A percentile compares a stretch with the other conserved stretches of the same genome.
Evolutionary conservation across 2,888 invertebrate species (phyloP).

Genomic region (Sminthurinus aureus): DNA sequence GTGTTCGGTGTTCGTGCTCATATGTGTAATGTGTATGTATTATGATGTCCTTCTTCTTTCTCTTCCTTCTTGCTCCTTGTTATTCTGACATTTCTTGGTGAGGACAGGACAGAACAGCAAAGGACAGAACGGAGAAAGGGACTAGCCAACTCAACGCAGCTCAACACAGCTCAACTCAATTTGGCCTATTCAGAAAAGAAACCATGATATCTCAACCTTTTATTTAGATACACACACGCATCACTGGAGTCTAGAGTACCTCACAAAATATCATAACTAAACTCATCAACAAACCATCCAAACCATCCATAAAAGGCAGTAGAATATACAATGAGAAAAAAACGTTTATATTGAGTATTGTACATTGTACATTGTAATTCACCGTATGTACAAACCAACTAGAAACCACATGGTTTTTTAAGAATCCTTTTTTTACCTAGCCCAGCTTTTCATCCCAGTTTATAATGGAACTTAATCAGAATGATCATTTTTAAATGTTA

Average conservation of each 20-base stretch:
- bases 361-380: no score
- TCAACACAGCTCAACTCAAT: slow-evolving; percentile 29
- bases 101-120: neutral
- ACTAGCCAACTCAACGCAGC: slow-evolving; percentile 27
- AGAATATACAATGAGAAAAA: no score
- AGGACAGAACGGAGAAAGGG: neutral
- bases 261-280: neutral
- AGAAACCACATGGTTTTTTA: no score
- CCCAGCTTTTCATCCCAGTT: no score
- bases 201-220: slow-evolving; percentile 31
- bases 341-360: no score
- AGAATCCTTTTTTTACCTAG: no score
- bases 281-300: no score
- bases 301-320: no score
- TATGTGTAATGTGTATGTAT: no score
- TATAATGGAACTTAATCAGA: no score
- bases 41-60: neutral
- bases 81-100: neutral
- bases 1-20: neutral
- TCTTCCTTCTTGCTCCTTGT: slow-evolving; percentile 8
- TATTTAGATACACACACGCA: slow-evolving; percentile 37
- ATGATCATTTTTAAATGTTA: no score
- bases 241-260: slow-evolving; percentile 22
- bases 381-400: no score
- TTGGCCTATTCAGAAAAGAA: slow-evolving; percentile 24